These are phyloP conservation scores for Tachuris rubrigastra DNA, from an alignment of 2,113 vertebrate genomes.

Conservation along the genomic window DNA sequence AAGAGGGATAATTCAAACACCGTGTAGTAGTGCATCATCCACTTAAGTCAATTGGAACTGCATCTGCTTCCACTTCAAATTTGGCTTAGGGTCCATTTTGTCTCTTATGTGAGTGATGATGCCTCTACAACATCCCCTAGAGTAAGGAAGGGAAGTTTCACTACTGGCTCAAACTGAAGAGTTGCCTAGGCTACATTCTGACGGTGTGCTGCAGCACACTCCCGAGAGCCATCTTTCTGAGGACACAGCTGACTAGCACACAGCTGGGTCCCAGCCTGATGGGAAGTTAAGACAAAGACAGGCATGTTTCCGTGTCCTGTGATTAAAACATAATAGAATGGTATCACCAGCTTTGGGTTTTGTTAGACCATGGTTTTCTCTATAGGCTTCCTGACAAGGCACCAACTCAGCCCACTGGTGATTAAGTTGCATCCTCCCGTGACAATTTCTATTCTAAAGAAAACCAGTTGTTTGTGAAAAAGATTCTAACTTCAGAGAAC, in stretches of 20 bases:
- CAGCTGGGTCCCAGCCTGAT: neutral
- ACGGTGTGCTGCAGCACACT: neutral
- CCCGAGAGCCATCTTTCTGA: neutral
- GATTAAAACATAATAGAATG: fast-evolving
- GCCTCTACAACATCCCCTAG: conserved; percentile 1
- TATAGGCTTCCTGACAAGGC: neutral
- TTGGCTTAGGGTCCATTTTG: conserved; percentile 48
- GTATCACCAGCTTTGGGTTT: neutral
- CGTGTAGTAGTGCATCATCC: conserved; percentile 13
- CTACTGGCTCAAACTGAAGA: neutral
- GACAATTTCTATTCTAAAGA: neutral
- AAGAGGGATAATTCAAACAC: conserved; percentile 51
- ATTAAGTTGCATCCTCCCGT: neutral
- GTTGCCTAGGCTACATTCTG: neutral
- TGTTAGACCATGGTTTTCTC: neutral
- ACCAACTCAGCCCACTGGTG: neutral
- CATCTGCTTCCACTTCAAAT: conserved; percentile 66
- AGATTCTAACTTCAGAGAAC: neutral
- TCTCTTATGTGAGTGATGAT: neutral
- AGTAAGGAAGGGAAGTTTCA: neutral
- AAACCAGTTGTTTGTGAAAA: neutral
- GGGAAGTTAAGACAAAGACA: neutral
- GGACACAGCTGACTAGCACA: neutral
- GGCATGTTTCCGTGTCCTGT: neutral
- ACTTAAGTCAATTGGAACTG: conserved; percentile 56